phyloP scores from a whole-genome alignment of 2,797 vertebrate species.

The Acipenser ruthenus region DNA sequence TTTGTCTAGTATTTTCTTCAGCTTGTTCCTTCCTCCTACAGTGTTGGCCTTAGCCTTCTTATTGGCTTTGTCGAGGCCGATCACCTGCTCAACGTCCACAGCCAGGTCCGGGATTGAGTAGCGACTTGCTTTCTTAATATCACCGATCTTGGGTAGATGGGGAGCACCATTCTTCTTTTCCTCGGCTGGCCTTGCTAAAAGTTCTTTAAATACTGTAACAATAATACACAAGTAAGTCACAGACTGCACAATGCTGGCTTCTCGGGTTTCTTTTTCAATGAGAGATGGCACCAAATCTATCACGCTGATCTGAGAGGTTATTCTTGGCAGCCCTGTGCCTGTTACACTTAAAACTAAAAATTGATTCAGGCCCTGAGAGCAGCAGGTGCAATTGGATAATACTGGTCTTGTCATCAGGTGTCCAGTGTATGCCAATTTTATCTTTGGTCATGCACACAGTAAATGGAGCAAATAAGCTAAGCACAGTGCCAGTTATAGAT shows the following conservation, averaged over 20 bases:
- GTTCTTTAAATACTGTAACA: constrained; percentile 88
- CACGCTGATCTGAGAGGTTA: too few relatives aligned
- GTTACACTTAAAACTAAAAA: too few relatives aligned
- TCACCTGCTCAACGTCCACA: constrained; percentile 94
- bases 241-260: too few relatives aligned
- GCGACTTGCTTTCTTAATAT: constrained; percentile 94
- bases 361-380: too few relatives aligned
- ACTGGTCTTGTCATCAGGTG: not conserved
- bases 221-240: too few relatives aligned
- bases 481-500: too few relatives aligned
- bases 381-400: not conserved
- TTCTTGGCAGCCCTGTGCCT: too few relatives aligned
- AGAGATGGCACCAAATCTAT: too few relatives aligned
- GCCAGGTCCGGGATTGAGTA: constrained; percentile 96
- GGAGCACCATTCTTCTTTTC: constrained; percentile 90
- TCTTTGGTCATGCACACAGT: constrained; percentile 2
- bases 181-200: constrained; percentile 84
- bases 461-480: constrained; percentile 16
- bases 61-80: constrained; percentile 90
- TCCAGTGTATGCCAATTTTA: not conserved
- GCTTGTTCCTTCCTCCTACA: constrained; percentile 90
- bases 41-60: constrained; percentile 93
- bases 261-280: too few relatives aligned
- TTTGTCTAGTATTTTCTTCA: constrained; percentile 98
- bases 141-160: constrained; percentile 95